phyloP scores from a whole-genome alignment of 37 sponge, comb jelly and placozoan species.

The Chondrilla cf. caribensis region DNA sequence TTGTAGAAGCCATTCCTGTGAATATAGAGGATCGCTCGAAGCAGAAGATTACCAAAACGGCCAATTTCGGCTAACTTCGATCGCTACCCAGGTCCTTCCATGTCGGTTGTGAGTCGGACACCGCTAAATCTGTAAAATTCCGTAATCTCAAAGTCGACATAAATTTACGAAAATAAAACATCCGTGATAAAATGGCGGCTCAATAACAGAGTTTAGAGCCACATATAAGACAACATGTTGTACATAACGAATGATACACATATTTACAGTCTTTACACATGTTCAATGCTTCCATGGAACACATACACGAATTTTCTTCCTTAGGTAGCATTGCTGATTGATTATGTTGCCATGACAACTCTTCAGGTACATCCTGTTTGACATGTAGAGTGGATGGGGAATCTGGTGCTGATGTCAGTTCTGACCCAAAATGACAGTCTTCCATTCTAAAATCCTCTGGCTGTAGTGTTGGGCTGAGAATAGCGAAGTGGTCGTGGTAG shows the following conservation, averaged over 20 bases:
- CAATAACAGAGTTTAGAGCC: background rate
- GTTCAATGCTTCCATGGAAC: background rate
- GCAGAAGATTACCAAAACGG: background rate
- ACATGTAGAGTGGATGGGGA: too few relatives aligned
- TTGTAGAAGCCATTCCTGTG: background rate
- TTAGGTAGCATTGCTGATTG: too few relatives aligned
- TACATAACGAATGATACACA: slow-evolving; percentile 4
- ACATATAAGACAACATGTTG: background rate
- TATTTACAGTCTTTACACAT: slow-evolving; percentile 24
- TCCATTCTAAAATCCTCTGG: slow-evolving; percentile 2
- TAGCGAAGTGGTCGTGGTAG: slow-evolving; percentile 24
- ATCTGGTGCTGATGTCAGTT: too few relatives aligned
- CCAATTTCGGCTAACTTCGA: background rate
- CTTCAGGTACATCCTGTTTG: too few relatives aligned
- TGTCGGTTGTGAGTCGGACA: too few relatives aligned
- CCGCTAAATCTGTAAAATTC: background rate
- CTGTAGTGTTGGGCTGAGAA: background rate
- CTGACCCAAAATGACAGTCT: background rate
- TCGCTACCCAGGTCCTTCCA: background rate
- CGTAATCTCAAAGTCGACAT: background rate
- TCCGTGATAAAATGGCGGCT: background rate
- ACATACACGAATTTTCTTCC: too few relatives aligned
- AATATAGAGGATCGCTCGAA: background rate
- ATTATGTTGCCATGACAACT: too few relatives aligned
- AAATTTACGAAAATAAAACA: background rate